A percentile compares a stretch with the other conserved stretches of the same genome.
phyloP scores from a whole-genome alignment of 2,113 vertebrate species.

The Orycteropus afer region DNA sequence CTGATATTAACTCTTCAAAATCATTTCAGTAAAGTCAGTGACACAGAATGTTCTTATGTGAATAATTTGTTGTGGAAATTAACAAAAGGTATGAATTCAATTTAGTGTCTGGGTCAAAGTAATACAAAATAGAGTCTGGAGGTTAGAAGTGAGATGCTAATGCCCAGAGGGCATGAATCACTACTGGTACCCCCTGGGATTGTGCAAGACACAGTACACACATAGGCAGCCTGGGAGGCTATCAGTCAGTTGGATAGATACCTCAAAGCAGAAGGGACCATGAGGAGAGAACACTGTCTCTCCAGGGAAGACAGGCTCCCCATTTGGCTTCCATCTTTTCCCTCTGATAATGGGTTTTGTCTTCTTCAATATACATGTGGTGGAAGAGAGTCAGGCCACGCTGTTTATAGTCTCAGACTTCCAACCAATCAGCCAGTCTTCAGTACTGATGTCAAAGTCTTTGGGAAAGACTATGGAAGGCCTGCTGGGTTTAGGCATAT shows the following conservation, averaged over 20 bases:
- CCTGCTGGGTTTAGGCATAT: rapidly evolving
- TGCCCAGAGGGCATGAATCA: not conserved
- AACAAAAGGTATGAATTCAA: not conserved
- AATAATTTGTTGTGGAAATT: not conserved
- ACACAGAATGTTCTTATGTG: not conserved
- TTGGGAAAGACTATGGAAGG: not conserved
- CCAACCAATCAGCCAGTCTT: not conserved
- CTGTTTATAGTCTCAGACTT: not conserved
- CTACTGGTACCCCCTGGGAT: too few relatives aligned
- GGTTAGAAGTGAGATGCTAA: not conserved
- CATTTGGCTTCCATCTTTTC: not conserved
- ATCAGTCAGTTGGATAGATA: rapidly evolving
- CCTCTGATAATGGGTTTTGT: not conserved
- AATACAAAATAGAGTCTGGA: not conserved
- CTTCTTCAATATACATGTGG: not conserved
- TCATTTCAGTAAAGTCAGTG: not conserved
- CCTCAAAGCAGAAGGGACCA: not conserved
- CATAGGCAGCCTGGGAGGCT: not conserved
- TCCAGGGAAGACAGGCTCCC: not conserved
- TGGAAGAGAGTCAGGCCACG: not conserved
- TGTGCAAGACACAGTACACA: too few relatives aligned
- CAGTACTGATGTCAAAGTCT: not conserved
- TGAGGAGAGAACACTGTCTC: rapidly evolving
- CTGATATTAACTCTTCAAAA: not conserved
- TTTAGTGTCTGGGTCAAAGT: not conserved